phyloP scores from a whole-genome alignment of 2,113 vertebrate species.

The Hystrix brachyura region DNA sequence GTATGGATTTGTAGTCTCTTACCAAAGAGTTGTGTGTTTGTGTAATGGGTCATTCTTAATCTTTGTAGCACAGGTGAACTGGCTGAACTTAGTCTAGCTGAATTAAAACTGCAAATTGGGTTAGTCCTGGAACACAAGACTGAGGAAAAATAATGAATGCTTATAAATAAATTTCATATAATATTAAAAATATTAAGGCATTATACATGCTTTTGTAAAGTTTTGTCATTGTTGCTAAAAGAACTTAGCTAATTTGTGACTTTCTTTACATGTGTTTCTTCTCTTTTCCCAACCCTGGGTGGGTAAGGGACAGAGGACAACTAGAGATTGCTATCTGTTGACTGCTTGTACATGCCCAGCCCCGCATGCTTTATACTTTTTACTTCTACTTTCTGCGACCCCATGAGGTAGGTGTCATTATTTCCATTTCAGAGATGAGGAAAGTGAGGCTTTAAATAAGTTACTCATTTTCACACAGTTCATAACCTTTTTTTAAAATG shows the following conservation, averaged over 20 bases:
- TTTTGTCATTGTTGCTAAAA: constrained; percentile 41
- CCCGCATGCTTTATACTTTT: background rate
- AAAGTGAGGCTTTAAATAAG: constrained; percentile 43
- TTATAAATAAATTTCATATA: background rate
- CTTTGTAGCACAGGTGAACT: constrained; percentile 42
- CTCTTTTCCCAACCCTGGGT: background rate
- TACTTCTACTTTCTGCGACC: constrained; percentile 40
- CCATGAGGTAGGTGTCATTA: background rate
- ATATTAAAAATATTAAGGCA: background rate
- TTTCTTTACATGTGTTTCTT: constrained; percentile 39
- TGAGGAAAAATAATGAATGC: constrained; percentile 14
- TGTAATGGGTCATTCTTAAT: constrained; percentile 49
- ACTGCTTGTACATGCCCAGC: background rate
- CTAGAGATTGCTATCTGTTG: background rate
- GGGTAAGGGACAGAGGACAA: background rate
- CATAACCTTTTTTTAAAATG: constrained; percentile 2
- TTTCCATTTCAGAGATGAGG: constrained; percentile 32
- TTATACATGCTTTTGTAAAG: constrained; percentile 32
- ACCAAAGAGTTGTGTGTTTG: constrained; percentile 65
- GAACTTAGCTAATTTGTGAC: background rate
- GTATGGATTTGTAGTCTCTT: constrained; percentile 48
- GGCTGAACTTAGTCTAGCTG: constrained; percentile 21
- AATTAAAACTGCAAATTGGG: constrained; percentile 47
- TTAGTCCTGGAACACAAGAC: constrained; percentile 40
- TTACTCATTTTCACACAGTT: constrained; percentile 26